Percentiles rank a stretch among this genome's conserved stretches.
These are phyloP conservation scores for Aphodius sticticus DNA, from an alignment of 2,888 invertebrate genomes.

Conservation along the genomic window DNA sequence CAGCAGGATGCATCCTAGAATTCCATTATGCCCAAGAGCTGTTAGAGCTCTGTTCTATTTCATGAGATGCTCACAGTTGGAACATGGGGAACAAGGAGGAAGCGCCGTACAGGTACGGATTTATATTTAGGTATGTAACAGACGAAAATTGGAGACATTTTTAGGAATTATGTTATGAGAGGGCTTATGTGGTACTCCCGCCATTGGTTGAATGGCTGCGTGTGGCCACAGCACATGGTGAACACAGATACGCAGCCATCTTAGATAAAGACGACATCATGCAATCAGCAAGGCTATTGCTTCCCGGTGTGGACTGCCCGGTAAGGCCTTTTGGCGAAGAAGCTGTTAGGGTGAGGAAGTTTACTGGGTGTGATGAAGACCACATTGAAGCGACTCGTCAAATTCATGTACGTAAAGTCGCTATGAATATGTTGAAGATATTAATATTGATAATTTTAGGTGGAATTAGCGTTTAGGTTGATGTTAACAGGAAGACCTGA, in stretches of 20 bases:
- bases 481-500: slow-evolving; percentile 82
- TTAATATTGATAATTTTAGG: slow-evolving; percentile 42
- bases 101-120: slow-evolving; percentile 53
- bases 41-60: slow-evolving; percentile 87
- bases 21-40: slow-evolving; percentile 70
- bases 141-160: slow-evolving; percentile 23
- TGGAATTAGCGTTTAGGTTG: slow-evolving; percentile 82
- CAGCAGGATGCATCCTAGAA: slow-evolving; percentile 65
- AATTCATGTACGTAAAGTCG: slow-evolving; percentile 51
- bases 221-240: slow-evolving; percentile 83
- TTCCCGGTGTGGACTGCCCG: slow-evolving; percentile 91
- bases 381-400: slow-evolving; percentile 56
- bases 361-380: slow-evolving; percentile 57
- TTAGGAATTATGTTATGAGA: slow-evolving; percentile 83
- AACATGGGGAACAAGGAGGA: slow-evolving; percentile 55
- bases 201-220: slow-evolving; percentile 92
- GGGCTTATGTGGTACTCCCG: slow-evolving; percentile 87
- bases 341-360: slow-evolving; percentile 59
- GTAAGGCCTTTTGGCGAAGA: slow-evolving; percentile 75
- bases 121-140: not conserved
- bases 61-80: slow-evolving; percentile 88
- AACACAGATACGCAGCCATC: slow-evolving; percentile 78
- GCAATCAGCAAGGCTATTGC: slow-evolving; percentile 84
- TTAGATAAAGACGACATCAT: slow-evolving; percentile 83
- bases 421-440: not conserved